Base-by-base conservation (phyloP, 2,888 invertebrate genomes). In the Tipula vernalis region DNA sequence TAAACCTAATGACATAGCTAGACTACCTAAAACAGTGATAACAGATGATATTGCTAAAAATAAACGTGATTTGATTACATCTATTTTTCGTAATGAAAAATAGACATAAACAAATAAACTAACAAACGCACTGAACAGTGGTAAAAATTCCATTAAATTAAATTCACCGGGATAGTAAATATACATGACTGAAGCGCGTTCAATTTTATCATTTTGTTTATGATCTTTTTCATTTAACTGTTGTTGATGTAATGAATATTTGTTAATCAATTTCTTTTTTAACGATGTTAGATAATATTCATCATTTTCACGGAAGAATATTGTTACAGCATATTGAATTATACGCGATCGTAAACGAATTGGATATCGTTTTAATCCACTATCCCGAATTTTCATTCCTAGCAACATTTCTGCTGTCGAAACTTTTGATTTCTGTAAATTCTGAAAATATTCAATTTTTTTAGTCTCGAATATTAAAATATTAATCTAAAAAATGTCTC, bases 71-170 rank as follows among this genome's bases (percentile, higher is more conserved):
- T 90, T 90, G 86, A 92, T 91, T 2, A 91, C 89, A 87, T 91
- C 98, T 88, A 99, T 98, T 93, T 99, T 99, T 88, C 98, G 94
- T 47, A 99, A 96, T 36, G 98, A 98, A 91, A 98, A 99, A 90
- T 98, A 98, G 42, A 99, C 95, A 90, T 98, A 99, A 36, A 98
- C 92, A 90, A 98, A 98, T 42, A 99, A 92, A 15, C 97, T 93
- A 2, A 97, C 92, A 90, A 98, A 98, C 1, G 98, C 96, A 87
- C 97, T 94, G 36, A 95, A 93, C 8, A 99, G 92, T 0, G 98
- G 98, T 41, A 98, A 93, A 87, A 97, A 94, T 90, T 97, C 97
- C 89, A 94, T 94, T 89, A 96, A 95, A 90, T 96, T 96, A 88
- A 97, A 96, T 90, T 97, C 96, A 86, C 97, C 96, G 10, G 98